These are phyloP conservation scores for Caenorhabditis sp. DNA, from an alignment of 2,888 invertebrate species.

Conservation along the genomic window DNA sequence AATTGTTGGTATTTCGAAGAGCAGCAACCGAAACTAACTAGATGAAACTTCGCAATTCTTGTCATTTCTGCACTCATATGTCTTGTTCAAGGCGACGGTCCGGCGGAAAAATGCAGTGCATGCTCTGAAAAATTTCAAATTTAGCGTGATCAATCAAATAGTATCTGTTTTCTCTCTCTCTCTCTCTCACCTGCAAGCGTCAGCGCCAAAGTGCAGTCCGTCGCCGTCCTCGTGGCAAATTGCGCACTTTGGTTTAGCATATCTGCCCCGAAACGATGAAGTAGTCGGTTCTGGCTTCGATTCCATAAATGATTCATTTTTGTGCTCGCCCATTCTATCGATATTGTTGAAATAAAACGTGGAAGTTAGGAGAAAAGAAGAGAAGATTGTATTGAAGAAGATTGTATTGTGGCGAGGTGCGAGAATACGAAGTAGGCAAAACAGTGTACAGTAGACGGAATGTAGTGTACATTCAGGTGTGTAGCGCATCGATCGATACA, in stretches of 20 bases:
- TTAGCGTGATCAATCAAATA: background rate
- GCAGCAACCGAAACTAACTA: slow-evolving; percentile 51
- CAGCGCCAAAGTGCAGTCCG: slow-evolving; percentile 52
- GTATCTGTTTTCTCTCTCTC: background rate
- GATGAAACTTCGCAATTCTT: slow-evolving; percentile 68
- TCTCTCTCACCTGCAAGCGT: slow-evolving; percentile 43
- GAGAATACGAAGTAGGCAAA: slow-evolving; percentile 36
- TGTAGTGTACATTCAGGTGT: slow-evolving; percentile 41
- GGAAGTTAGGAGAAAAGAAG: background rate
- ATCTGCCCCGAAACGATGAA: slow-evolving; percentile 2
- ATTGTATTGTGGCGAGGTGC: background rate
- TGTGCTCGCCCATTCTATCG: background rate
- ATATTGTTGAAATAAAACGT: background rate
- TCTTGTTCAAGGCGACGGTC: slow-evolving; percentile 70
- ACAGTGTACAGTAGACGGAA: slow-evolving; percentile 35
- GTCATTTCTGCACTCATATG: slow-evolving; percentile 66
- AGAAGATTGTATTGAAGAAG: background rate
- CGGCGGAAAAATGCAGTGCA: slow-evolving; percentile 76
- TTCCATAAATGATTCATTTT: background rate
- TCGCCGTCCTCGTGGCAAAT: slow-evolving; percentile 46
- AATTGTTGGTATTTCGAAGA: background rate
- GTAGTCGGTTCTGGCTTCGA: background rate
- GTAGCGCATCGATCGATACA: slow-evolving; percentile 22
- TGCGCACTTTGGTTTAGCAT: slow-evolving; percentile 39
- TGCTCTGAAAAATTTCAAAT: slow-evolving; percentile 47